These are phyloP conservation scores for Leptosomus discolor DNA, from an alignment of 2,113 vertebrate species.

Conservation along the genomic window DNA sequence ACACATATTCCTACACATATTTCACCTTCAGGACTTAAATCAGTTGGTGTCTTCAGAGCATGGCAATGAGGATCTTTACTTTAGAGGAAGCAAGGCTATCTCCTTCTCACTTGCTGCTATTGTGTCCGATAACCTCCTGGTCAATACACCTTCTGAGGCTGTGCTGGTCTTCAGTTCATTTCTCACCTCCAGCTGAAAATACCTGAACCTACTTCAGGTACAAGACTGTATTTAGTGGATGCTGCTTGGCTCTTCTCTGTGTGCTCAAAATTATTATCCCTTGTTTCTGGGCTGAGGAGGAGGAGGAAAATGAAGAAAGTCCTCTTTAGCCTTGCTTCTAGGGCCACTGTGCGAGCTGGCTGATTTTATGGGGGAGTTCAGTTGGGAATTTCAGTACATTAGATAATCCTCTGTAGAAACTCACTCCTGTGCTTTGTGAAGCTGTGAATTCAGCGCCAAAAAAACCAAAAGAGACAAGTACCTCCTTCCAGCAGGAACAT, in stretches of 20 bases:
- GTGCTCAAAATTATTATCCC: background rate
- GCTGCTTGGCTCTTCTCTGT: background rate
- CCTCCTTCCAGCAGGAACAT: background rate
- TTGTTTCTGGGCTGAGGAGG: background rate
- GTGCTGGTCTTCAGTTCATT: background rate
- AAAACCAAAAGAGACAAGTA: accelerated
- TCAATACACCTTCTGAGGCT: background rate
- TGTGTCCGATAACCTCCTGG: background rate
- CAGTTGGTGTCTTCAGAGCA: background rate
- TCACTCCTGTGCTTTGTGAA: background rate
- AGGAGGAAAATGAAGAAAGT: background rate
- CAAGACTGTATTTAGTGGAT: background rate
- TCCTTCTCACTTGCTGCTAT: background rate
- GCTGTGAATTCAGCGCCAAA: background rate
- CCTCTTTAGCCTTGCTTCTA: background rate
- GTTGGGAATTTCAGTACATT: background rate
- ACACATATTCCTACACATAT: background rate
- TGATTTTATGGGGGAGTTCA: background rate
- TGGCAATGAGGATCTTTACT: background rate
- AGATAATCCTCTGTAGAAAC: background rate
- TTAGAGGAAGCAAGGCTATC: background rate
- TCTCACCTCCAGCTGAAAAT: background rate
- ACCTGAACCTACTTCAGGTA: background rate
- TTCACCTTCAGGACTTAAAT: background rate
- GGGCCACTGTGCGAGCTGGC: background rate